Base-by-base conservation (phyloP, 2,888 invertebrate species). In the Noctuana brunneofusca region DNA sequence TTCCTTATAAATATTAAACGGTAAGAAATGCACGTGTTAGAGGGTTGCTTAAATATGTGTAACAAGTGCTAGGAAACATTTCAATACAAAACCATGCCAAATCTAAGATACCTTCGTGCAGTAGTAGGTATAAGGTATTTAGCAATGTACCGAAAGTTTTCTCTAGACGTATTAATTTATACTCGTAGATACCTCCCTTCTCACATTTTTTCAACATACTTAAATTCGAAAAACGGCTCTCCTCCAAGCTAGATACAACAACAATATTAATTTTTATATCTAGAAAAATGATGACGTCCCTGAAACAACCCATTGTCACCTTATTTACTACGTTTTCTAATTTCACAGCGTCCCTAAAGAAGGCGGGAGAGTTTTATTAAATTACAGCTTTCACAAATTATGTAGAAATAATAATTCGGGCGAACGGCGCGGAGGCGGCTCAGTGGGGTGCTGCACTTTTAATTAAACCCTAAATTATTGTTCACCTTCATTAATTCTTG, bases 391-490 rank as follows among this genome's bases (percentile, higher is more conserved):
- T 88, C 86, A 87, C 87, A 86, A 89, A 89, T 89, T 87, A 87
- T 87, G 81, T 87, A 80, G 81, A 83, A 85, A 87, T 85, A 87
- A 87, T 87, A 85, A 81, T 83, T 80, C 75, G 78, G 79, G 64
- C 69, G 75, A 69, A 50, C 71, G 73, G 75, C 74, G 79, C 79
- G 79, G 81, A 79, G 84, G 83, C 81, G 80, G 72, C 87, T 72
- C 89, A 58, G 78, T 80, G 80, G 90, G 90, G 84, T 79, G 84
- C 84, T 81, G 84, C 87, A 89, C 87, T 90, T 90, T 90, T 90
- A 90, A 90, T 91, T 90, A 90, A 91, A 90, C 85, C 86, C 87
- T 90, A 89, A 91, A 89, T 91, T 90, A 91, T 89, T 88, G 89
- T 87, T 88, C 89, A 86, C 89, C 89, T 91, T 87, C 88, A 90